Base-by-base conservation (phyloP, 1,140 invertebrate species). In the Harlomillsia oculata region DNA sequence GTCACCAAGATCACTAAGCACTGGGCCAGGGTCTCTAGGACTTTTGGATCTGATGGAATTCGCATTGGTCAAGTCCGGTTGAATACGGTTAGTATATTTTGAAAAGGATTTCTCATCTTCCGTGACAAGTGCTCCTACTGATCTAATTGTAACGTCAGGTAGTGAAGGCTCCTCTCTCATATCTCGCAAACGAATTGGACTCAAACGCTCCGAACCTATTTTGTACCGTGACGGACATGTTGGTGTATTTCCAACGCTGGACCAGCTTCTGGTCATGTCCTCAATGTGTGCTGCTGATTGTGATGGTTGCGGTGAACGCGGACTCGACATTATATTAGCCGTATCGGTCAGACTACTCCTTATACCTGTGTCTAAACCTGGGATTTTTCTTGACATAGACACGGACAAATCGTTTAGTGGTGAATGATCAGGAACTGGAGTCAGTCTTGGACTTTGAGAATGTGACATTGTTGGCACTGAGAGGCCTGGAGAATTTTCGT, bases 201-300 rank as follows among this genome's bases (percentile, higher is more conserved):
- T n/a, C n/a, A n/a, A n/a, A n/a, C n/a, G n/a, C n/a, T n/a, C n/a
- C n/a, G n/a, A n/a, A n/a, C n/a, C 49, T 1, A 25, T 29, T 20
- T 41, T 58, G 34, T 36, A 59, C 46, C 55, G 32, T 14, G 64
- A 63, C 28, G 69, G 69, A 55, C 69, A 70, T n/a, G 66, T 81
- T 11, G 84, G 85, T 26, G 85, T 87, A 73, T 88, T 89, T 71
- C 88, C 85, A 60, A 86, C 70, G 69, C 82, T 86, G 9, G 84
- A 87, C 80, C 85, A 87, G 69, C 84, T 89, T 90, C 86, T 6
- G 84, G 87, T 69, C 85, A 86, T 5, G 80, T 80, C 28, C 81
- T 53, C 67, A 82, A 82, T 3, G 69, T 84, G 85, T 20, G 84
- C 82, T 37, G 83, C 84, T n/a, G 79, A 77, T 70, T 79, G 78